Evolutionary conservation across 2,888 invertebrate genomes (phyloP).

Genomic region (Thymelicus sylvestris): DNA sequence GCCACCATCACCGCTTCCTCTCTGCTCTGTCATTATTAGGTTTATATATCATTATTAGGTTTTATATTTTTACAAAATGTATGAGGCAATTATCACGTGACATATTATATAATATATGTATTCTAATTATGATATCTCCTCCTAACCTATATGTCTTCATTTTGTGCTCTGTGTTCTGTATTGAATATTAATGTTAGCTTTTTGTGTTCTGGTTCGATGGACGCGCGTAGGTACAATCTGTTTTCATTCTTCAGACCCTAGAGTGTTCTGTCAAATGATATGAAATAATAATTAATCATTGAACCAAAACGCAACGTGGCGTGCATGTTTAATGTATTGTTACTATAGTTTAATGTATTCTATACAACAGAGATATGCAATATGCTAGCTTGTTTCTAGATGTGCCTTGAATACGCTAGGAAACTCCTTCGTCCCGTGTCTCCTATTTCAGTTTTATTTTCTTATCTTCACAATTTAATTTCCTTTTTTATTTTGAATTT

Average conservation of each 20-base stretch:
- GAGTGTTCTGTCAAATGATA: constrained; percentile 54
- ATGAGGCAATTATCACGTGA: constrained; percentile 84
- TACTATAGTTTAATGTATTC: constrained; percentile 77
- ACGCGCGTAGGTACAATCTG: constrained; percentile 55
- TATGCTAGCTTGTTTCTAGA: constrained; percentile 82
- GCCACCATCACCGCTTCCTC: constrained; percentile 86
- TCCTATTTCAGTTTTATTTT: constrained; percentile 66
- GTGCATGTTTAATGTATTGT: constrained; percentile 82
- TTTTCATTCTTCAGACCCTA: constrained; percentile 52
- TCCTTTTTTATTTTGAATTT: constrained; percentile 48
- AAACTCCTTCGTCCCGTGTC: constrained; percentile 72
- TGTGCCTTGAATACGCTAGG: constrained; percentile 77
- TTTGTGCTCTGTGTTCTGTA: constrained; percentile 83
- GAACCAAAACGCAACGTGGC: constrained; percentile 82
- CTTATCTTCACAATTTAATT: constrained; percentile 53
- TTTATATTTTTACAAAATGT: constrained; percentile 76
- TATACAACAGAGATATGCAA: constrained; percentile 58
- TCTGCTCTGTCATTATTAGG: constrained; percentile 86
- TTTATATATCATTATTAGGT: constrained; percentile 80
- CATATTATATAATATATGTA: constrained; percentile 68
- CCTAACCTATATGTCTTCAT: constrained; percentile 81
- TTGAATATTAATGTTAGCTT: constrained; percentile 80
- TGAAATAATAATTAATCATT: constrained; percentile 61
- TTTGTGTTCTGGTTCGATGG: constrained; percentile 83
- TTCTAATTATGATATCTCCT: constrained; percentile 70